Conservation (phyloP, 2,888 invertebrate species). For the Tenthredo notha region DNA sequence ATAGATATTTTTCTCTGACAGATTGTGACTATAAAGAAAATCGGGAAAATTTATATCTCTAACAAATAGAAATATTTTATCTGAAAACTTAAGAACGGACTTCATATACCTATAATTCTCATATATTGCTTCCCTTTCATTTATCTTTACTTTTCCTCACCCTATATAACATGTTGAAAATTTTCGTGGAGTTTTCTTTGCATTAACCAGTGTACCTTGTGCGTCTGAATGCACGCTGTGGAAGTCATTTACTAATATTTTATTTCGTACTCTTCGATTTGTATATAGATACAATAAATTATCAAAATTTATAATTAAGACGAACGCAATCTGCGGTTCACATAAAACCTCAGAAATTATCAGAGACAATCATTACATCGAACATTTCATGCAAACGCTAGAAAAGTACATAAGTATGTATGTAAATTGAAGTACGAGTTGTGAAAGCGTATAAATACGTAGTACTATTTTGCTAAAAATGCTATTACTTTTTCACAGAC, state of each 20-base stretch:
- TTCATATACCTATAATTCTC: neutral
- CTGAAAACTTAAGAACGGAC: neutral
- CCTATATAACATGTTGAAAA: neutral
- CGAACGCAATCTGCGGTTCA: neutral
- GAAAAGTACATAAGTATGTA: neutral
- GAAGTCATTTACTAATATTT: conserved; percentile 10
- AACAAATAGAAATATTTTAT: conserved; percentile 18
- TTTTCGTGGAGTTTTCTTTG: conserved; percentile 47
- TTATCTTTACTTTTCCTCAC: neutral
- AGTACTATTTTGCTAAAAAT: neutral
- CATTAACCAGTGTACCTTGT: conserved; percentile 48
- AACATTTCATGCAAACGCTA: neutral
- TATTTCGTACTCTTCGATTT: conserved; percentile 24
- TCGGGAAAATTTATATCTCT: neutral
- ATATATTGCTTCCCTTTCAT: neutral
- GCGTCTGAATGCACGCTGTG: conserved; percentile 33
- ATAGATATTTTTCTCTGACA: neutral
- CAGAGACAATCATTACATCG: neutral
- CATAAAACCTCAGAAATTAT: neutral
- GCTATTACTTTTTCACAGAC: neutral
- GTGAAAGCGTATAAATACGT: neutral
- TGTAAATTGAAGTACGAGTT: neutral
- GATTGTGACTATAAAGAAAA: neutral
- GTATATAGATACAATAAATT: neutral
- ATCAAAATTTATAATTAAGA: neutral